phyloP scores from a whole-genome alignment of 1,140 invertebrate genomes.

The Heterodera schachtii region DNA sequence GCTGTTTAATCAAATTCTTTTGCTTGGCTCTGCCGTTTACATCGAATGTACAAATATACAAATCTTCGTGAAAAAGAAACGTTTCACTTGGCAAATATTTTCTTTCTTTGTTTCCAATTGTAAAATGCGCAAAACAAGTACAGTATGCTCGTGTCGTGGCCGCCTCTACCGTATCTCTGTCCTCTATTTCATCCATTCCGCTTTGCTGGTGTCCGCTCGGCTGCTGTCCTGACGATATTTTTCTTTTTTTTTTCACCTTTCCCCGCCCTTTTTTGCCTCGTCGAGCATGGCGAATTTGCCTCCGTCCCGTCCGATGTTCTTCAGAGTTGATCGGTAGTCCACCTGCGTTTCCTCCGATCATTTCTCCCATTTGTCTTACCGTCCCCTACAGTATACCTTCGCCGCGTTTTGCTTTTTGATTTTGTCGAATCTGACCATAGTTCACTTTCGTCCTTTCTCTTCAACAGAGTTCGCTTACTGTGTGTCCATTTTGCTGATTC shows the following conservation, averaged over 20 bases:
- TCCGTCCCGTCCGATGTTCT: conserved; percentile 32
- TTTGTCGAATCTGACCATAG: conserved; percentile 72
- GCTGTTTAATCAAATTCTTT: conserved; percentile 1
- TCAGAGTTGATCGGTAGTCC: conserved; percentile 96
- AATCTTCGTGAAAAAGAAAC: not conserved
- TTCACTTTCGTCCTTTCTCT: not conserved
- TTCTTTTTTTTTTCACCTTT: conserved; percentile 17
- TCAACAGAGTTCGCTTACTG: conserved; percentile 10
- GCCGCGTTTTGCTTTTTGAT: conserved; percentile 45
- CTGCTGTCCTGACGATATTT: conserved; percentile 8
- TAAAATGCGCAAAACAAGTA: not conserved
- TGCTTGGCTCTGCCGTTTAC: not conserved
- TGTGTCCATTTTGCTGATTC: conserved; percentile 97
- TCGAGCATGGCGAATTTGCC: conserved; percentile 85
- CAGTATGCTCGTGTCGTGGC: not conserved
- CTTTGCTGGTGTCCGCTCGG: not conserved
- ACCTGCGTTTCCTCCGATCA: conserved; percentile 80
- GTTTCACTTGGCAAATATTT: not conserved
- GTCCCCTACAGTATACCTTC: conserved; percentile 16
- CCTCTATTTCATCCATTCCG: conserved; percentile 24
- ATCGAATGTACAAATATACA: not conserved
- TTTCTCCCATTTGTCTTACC: not conserved
- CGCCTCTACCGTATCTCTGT: not conserved
- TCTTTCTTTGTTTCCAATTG: not conserved
- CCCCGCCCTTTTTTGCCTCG: conserved; percentile 71